Base-by-base conservation (phyloP, 2,888 invertebrate species). In the Scaptomyza parva region DNA sequence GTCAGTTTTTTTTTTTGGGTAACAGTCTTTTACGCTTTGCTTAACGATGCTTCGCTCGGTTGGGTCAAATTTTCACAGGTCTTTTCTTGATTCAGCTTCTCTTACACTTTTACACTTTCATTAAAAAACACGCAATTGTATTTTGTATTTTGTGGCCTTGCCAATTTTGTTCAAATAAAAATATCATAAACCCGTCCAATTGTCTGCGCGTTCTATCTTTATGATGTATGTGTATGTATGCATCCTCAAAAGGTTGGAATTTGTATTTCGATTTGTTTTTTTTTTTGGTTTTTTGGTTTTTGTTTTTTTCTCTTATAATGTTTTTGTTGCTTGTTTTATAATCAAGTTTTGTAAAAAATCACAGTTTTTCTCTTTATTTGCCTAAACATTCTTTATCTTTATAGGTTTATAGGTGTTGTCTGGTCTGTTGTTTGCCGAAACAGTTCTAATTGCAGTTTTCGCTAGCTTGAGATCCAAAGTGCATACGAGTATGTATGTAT, bases 341-440 rank as follows among this genome's bases (percentile, higher is more conserved):
- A 76, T 89, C 83, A 78, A 81, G 81, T 82, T 83, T 75, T 83
- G 77, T 86, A 88, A 89, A 89, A 89, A 89, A 89, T 89, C 89
- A 89, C 89, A 89, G 89, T 90, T 89, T 90, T 90, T 85, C 78
- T 58, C 53, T 59, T 61, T 83, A 89, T 90, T 86, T 88, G 85
- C 85, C 85, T 86, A 88, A 86, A 86, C 68, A 61, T 58, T 78
- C 66, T 65, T 51, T 39, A 26, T 45, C 20, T 43, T 52, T 39
- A 35, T 30, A 24, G 12, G 39, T 54, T 57, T 39, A n/a, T n/a
- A n/a, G n/a, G n/a, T n/a, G n/a, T 45, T 39, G 48, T 47, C 37
- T 54, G n/a, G n/a, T 58, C 35, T 48, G 12, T 45, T 52, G 45
- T 65, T 64, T 66, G 75, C 67, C 88, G 83, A 88, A 88, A 88